Evolutionary conservation across 2,113 vertebrate species (phyloP), one percentile per base, ranked within the genome.

Genomic region (Dolichotis patagonum): DNA sequence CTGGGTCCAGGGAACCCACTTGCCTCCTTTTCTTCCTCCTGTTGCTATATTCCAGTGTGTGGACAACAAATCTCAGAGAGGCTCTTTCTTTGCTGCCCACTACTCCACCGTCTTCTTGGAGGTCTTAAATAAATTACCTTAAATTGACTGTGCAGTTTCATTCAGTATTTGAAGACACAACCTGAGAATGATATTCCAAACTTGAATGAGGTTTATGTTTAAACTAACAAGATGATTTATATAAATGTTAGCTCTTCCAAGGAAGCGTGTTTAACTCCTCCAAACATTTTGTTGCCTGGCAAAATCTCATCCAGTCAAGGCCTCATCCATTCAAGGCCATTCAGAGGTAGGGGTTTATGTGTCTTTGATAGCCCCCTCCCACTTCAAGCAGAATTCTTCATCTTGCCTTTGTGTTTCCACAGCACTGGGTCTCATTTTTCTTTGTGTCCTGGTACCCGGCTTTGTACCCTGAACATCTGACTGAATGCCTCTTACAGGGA

Each of bases 101-200:
- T 16, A 20, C 35, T 69, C 17, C 3, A 12, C 35, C 67, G 20
- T 69, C 67, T n/a, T 69, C 35, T 35, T 2, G 1, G 67, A 38
- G 38, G 35, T n/a, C 67, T 69, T 77, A 95, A 73, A 75, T 94
- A 85, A 85, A 32, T 52, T 93, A 71, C 93, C 67, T 93, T 86
- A 62, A 78, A 32, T 80, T 83, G 75, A 28, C 80, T 83, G 75
- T 20, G 58, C 28, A n/a, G 24, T 84, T 86, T 87, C 43, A 73
- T 54, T 14, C n/a, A 60, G 22, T 52, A 60, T 65, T 92, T 89
- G 65, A 94, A 77, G 88, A 43, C 32, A 73, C 28, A 43, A 13
- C 16, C 60, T 46, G 7, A 17, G 60, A 43, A 8, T n/a, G 26
- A 80, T 52, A n/a, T 7, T 88, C 46, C 75, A 86, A 93, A 92